These are phyloP conservation scores for Phrynocephalus guinanensis DNA, from an alignment of 2,797 vertebrate genomes.

Conservation along the genomic window DNA sequence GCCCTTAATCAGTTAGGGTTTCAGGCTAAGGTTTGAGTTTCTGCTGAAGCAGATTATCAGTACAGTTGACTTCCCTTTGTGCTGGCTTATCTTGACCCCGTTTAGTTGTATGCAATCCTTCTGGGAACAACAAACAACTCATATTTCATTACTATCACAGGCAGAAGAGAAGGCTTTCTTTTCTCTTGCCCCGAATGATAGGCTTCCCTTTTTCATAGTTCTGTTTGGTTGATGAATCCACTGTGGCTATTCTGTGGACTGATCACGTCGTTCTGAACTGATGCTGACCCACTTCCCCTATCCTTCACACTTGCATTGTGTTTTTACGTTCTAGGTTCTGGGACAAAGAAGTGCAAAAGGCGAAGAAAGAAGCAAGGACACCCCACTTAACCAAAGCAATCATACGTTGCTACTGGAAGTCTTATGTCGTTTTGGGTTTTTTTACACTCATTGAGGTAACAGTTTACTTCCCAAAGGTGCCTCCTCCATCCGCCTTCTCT, in stretches of 20 bases:
- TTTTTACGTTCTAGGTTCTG: slow-evolving; percentile 82
- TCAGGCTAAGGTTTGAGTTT: not conserved
- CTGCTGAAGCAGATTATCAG: not conserved
- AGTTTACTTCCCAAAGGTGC: not conserved
- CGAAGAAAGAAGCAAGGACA: slow-evolving; percentile 79
- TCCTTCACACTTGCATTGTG: slow-evolving; percentile 7
- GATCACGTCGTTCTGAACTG: not conserved
- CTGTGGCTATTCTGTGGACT: not conserved
- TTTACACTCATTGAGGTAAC: slow-evolving; percentile 91
- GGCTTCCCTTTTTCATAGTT: not conserved
- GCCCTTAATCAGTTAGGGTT: too few species aligned
- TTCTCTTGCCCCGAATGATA: not conserved
- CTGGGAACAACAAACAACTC: not conserved
- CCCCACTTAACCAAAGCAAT: slow-evolving; percentile 88
- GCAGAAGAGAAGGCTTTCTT: not conserved
- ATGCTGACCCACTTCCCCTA: slow-evolving; percentile 4
- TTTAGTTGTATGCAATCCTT: slow-evolving; percentile 9
- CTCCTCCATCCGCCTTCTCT: not conserved
- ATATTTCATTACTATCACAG: not conserved
- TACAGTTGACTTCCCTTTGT: not conserved
- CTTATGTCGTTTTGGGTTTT: slow-evolving; percentile 87
- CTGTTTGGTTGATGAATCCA: not conserved
- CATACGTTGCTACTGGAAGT: slow-evolving; percentile 90
- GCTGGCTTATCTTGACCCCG: not conserved
- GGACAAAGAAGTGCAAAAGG: slow-evolving; percentile 86